phyloP scores from a whole-genome alignment of 2,888 invertebrate species.

The Synanthedon andrenaeformis region DNA sequence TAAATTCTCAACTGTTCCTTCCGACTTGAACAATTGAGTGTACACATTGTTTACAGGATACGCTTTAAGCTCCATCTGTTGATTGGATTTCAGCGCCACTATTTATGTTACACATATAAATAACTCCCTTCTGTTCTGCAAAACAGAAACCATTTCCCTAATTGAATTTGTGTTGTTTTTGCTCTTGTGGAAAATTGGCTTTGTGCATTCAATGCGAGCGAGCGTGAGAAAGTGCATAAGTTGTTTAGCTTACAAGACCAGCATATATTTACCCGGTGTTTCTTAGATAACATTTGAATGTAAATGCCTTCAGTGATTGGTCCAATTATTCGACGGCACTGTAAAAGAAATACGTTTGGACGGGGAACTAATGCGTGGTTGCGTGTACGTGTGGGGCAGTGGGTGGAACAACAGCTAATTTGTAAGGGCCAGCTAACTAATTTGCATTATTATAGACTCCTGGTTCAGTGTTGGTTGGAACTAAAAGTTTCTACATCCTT shows the following conservation, averaged over 20 bases:
- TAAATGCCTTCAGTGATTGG: conserved; percentile 26
- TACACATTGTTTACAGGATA: neutral
- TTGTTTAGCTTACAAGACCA: conserved; percentile 29
- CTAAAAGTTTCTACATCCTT: neutral
- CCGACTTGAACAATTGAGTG: neutral
- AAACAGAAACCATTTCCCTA: conserved; percentile 55
- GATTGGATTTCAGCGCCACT: conserved; percentile 37
- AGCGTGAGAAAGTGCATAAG: conserved; percentile 56
- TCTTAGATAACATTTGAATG: conserved; percentile 30
- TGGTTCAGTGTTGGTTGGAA: neutral
- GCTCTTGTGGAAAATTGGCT: conserved; percentile 58
- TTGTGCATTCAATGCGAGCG: conserved; percentile 39
- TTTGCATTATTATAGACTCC: conserved; percentile 12
- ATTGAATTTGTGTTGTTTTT: conserved; percentile 66
- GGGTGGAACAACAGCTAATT: conserved; percentile 13
- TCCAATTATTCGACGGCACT: neutral
- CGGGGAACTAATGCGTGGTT: conserved; percentile 14
- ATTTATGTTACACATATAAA: conserved; percentile 48
- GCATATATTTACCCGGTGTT: conserved; percentile 25
- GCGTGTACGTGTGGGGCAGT: conserved; percentile 7
- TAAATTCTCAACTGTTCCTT: neutral
- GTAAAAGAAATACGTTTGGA: conserved; percentile 8
- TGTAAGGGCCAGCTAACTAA: conserved; percentile 11
- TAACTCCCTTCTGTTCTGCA: conserved; percentile 40
- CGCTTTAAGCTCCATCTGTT: conserved; percentile 31